Evolutionary conservation across 2,113 vertebrate genomes (phyloP), one percentile per base, ranked within the genome.

Genomic region (Cavia aperea): DNA sequence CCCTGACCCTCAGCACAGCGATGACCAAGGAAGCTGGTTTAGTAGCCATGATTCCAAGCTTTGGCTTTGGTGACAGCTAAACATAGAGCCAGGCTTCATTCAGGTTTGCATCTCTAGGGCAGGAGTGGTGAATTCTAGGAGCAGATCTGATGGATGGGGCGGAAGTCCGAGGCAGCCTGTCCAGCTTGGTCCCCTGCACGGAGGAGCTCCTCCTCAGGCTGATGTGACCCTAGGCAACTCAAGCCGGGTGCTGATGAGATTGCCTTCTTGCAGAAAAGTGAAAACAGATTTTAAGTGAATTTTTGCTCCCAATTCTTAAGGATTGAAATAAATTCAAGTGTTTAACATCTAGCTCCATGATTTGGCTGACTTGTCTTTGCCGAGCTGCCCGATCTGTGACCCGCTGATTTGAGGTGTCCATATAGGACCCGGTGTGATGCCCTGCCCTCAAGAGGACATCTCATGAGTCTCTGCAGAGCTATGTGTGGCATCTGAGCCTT

Each of bases 321-420:
- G 39, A 29, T 51, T 91, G 33, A 2, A 62, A 79, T 62, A n/a
- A 66, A 92, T 88, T 92, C 10, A 79, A 18, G 62, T 90, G 72
- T 82, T 83, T 88, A 54, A 39, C 36, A 60, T 60, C 43, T 56
- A 88, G 24, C 24, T 29, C 8, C 39, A 24, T 3, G 56, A 23
- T n/a, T 46, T 31, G 13, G 19, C 19, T 0, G 3, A 24, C 5
- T 7, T 1, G 43, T 7, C 14, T 58, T n/a, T 39, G 31, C 23
- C 7, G 77, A 81, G n/a, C 43, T 29, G 13, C 24, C 39, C 2
- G 0, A 2, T 29, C 31, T 75, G 21, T 19, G 16, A n/a, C 26
- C 68, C 13, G 1, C 66, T 18, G 5, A 15, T 62, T 46, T 65
- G 19, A 5, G 15, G n/a, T n/a, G 43, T 63, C 36, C 5, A 16